Evolutionary conservation across 1,140 invertebrate genomes (phyloP), one percentile per base, ranked within the genome.

Genomic region (Orius insidiosus): DNA sequence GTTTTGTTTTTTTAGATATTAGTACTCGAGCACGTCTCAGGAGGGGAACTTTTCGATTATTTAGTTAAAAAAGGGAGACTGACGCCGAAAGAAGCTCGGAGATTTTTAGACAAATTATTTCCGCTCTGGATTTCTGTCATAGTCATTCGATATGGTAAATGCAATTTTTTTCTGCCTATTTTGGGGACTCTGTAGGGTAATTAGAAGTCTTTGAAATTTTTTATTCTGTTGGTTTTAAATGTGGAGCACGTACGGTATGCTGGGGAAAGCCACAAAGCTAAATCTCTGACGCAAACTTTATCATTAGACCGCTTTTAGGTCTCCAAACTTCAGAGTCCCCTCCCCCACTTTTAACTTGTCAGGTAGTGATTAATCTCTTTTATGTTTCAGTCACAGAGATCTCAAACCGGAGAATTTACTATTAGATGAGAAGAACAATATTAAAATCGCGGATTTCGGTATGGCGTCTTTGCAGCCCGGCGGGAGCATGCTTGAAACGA

Each of bases 101-200:
- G 92, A 59, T 98, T 98, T 72, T 99, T 68, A 70, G 93, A 60
- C 95, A 98, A 76, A 98, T 98, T 53, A 98, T 99, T 59, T 98
- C 95, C 15, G 95, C 95, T 15, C 69, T 99, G 57, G 95, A 99
- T 64, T 99, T 98, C 68, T 98, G 95, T 64, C 95, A 99, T 63
- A 96, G 92, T 65, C 95, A 98, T 72, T 96, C 90, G 55, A 98
- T 98, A 68, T 99, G 95, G 94, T 98, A 71, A 79, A 75, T n/a
- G n/a, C 64, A 3, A 4, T 15, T 11, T 36, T 36, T 36, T 36
- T 36, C 35, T 24, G 24, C 3, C 7, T 7, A 7, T 24, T 24
- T 24, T 24, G 24, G 24, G 24, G n/a, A n/a, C n/a, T n/a, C n/a
- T 24, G 24, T 4, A 24, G 24, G 3, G 24, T 24, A 4, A 24